phyloP scores from a whole-genome alignment of 2,797 vertebrate species.

The Dromococcyx pavoninus region DNA sequence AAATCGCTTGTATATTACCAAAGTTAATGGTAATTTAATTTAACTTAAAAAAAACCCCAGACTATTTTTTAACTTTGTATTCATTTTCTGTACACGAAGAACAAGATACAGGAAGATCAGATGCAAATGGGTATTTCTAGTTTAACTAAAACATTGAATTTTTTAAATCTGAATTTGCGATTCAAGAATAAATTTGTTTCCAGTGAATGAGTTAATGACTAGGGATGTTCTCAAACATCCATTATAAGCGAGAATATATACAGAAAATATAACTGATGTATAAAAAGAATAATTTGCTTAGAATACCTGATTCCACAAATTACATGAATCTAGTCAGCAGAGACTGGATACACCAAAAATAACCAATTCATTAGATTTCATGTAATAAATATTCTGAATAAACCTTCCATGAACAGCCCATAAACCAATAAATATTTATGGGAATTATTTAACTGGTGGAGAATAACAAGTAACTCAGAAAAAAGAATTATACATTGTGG shows the following conservation, averaged over 20 bases:
- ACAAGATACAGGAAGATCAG: not conserved
- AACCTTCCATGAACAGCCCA: not conserved
- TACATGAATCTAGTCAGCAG: not conserved
- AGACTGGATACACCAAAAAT: not conserved
- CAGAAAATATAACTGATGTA: not conserved
- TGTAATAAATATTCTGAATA: slow-evolving; percentile 18
- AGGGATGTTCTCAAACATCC: not conserved
- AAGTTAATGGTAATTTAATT: slow-evolving; percentile 48
- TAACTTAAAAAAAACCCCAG: not conserved
- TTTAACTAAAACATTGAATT: not conserved
- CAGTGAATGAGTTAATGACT: not conserved
- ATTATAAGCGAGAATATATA: not conserved
- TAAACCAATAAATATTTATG: slow-evolving; percentile 52
- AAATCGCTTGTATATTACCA: slow-evolving; percentile 11
- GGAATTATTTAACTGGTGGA: not conserved
- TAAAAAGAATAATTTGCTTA: slow-evolving; percentile 6
- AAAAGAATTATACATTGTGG: not conserved
- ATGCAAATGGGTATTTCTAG: not conserved
- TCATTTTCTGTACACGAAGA: not conserved
- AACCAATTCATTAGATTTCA: not conserved
- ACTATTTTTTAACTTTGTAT: slow-evolving; percentile 3
- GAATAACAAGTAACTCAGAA: slow-evolving; percentile 9
- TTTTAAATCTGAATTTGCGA: not conserved
- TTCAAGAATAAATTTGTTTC: slow-evolving; percentile 1
- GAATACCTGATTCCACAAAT: not conserved